phyloP scores from a whole-genome alignment of 2,797 vertebrate genomes.

The Malurus splendens region DNA sequence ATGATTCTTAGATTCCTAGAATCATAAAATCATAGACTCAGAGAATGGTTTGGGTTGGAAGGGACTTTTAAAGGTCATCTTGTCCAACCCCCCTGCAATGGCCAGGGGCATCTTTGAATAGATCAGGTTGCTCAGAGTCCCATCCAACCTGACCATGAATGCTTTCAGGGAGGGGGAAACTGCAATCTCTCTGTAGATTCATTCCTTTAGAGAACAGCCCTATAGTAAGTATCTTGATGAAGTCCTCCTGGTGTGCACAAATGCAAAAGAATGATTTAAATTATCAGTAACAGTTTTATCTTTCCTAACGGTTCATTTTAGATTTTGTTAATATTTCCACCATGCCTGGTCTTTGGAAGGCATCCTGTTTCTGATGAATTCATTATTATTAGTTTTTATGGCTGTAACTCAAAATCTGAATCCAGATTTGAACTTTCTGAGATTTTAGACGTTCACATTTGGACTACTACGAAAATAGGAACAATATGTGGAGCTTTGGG shows the following conservation, averaged over 20 bases:
- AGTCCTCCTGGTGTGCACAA: not conserved
- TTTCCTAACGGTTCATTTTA: not conserved
- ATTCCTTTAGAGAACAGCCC: not conserved
- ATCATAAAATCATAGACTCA: not conserved
- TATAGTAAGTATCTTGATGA: not conserved
- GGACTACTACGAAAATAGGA: not conserved
- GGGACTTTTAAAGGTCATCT: not conserved
- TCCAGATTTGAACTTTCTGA: slow-evolving; percentile 20
- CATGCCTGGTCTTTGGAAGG: not conserved
- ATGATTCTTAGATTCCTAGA: not conserved
- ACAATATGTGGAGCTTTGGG: not conserved
- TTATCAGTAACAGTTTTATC: not conserved
- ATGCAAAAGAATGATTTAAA: not conserved
- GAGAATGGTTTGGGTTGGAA: not conserved
- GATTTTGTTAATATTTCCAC: not conserved
- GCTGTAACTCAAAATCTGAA: not conserved
- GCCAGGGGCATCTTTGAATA: not conserved
- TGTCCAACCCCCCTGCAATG: not conserved
- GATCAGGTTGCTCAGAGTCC: not conserved
- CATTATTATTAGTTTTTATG: slow-evolving; percentile 46
- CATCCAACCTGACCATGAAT: not conserved
- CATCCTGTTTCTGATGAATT: slow-evolving; percentile 2
- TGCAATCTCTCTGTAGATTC: not conserved
- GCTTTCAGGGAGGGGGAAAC: not conserved
- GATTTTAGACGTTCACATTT: slow-evolving; percentile 9